Conservation (phyloP, 2,888 invertebrate genomes). For the Eupeodes luniger region DNA sequence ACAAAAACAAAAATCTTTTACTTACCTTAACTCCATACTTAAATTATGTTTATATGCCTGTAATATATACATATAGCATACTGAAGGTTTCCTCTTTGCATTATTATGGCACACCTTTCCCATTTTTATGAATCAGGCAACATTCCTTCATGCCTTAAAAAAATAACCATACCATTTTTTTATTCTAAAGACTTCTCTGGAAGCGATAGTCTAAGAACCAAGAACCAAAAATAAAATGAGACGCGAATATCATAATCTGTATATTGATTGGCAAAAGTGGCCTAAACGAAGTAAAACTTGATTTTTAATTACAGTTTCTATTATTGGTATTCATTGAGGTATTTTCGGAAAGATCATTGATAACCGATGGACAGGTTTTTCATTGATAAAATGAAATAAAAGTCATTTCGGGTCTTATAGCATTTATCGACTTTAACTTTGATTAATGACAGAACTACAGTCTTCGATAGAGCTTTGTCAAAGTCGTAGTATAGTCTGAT, state of each 20-base stretch:
- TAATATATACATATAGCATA: background rate
- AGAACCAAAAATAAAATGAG: slow-evolving; percentile 41
- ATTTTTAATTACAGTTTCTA: slow-evolving; percentile 52
- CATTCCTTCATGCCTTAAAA: slow-evolving; percentile 57
- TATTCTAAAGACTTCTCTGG: slow-evolving; percentile 26
- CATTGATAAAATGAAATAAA: slow-evolving; percentile 63
- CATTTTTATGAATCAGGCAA: slow-evolving; percentile 64
- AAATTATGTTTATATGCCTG: slow-evolving; percentile 30
- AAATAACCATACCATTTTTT: slow-evolving; percentile 29
- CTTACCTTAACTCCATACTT: background rate
- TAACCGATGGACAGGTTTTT: slow-evolving; percentile 58
- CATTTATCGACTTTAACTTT: slow-evolving; percentile 5
- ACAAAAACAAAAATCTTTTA: background rate
- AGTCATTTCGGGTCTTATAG: background rate
- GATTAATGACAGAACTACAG: slow-evolving; percentile 17
- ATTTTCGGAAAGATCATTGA: slow-evolving; percentile 41
- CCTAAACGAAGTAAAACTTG: slow-evolving; percentile 35
- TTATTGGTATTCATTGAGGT: slow-evolving; percentile 57
- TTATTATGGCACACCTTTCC: slow-evolving; percentile 65
- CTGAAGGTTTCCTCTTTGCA: slow-evolving; percentile 45
- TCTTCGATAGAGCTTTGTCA: background rate
- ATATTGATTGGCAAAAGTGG: background rate
- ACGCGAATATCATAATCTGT: slow-evolving; percentile 13
- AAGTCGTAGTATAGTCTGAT: background rate
- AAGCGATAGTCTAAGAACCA: background rate